A percentile compares a stretch with the other conserved stretches of the same genome.
phyloP scores from a whole-genome alignment of 2,888 invertebrate genomes.

The Tholera decimalis region DNA sequence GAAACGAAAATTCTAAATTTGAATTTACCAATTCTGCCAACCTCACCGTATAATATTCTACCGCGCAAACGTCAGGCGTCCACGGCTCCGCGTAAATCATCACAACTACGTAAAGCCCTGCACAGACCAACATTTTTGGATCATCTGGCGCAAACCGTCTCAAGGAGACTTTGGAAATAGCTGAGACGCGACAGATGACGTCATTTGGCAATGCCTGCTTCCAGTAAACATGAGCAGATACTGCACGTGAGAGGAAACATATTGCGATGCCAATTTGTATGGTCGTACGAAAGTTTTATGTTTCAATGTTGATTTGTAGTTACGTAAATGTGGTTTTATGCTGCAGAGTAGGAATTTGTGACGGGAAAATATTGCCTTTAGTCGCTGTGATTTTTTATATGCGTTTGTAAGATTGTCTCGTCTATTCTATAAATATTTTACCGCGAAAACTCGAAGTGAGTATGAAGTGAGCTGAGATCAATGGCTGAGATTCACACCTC shows the following conservation, averaged over 20 bases:
- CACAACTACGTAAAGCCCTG: conserved; percentile 50
- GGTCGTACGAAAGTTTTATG: conserved; percentile 39
- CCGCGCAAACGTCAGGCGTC: neutral
- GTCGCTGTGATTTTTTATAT: neutral
- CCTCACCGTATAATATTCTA: conserved; percentile 5
- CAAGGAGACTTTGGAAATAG: conserved; percentile 73
- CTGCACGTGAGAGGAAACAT: conserved; percentile 49
- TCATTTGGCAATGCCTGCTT: conserved; percentile 69
- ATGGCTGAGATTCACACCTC: too few relatives aligned
- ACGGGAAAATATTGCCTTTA: neutral
- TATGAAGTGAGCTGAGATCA: too few relatives aligned
- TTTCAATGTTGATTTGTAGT: conserved; percentile 42
- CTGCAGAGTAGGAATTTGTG: neutral
- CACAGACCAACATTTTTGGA: conserved; percentile 54
- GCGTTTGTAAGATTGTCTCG: neutral
- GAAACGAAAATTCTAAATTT: conserved; percentile 24
- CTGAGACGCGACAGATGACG: conserved; percentile 69
- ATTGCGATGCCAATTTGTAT: conserved; percentile 57
- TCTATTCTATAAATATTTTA: too few relatives aligned
- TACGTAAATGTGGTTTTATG: conserved; percentile 14
- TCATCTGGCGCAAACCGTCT: conserved; percentile 64
- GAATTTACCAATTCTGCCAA: neutral
- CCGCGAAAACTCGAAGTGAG: too few relatives aligned
- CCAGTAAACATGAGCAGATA: conserved; percentile 63
- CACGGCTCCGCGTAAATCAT: conserved; percentile 39